Evolutionary conservation across 2,113 vertebrate genomes (phyloP).

Genomic region (Callipepla californica): DNA sequence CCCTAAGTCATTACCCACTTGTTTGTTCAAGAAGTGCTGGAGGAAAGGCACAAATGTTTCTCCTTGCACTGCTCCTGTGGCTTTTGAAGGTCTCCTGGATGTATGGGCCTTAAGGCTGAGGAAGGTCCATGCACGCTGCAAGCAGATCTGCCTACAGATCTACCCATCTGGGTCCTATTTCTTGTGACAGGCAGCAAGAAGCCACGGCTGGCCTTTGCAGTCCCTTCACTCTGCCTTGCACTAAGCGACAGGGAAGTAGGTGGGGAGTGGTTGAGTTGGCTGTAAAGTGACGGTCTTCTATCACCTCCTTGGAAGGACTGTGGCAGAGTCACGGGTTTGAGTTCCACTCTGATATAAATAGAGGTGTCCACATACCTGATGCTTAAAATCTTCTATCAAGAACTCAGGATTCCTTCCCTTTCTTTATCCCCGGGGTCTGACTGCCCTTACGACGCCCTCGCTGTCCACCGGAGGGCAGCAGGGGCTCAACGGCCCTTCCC

Average conservation of each 20-base stretch:
- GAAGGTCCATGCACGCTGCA: not conserved
- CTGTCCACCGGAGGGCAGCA: not conserved
- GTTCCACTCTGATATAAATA: not conserved
- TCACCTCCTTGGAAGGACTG: not conserved
- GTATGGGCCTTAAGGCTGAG: fast-evolving
- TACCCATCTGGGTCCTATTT: not conserved
- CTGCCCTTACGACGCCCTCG: not conserved
- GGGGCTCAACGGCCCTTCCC: not conserved
- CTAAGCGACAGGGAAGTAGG: not conserved
- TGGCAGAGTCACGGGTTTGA: not conserved
- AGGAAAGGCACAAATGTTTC: not conserved
- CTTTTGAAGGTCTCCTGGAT: not conserved
- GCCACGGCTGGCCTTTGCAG: fast-evolving
- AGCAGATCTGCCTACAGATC: not conserved
- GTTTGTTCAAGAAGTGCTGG: not conserved
- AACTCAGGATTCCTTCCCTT: not conserved
- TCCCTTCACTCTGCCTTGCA: not conserved
- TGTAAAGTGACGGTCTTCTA: not conserved
- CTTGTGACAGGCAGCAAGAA: not conserved
- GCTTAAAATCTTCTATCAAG: not conserved
- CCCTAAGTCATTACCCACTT: not conserved
- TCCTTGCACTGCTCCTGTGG: not conserved
- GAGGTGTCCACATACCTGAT: not conserved
- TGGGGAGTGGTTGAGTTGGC: not conserved
- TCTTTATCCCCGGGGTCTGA: not conserved